phyloP scores from a whole-genome alignment of 30 jellyfish, hydroid and myxozoan genomes.

The Mastigias papua region DNA sequence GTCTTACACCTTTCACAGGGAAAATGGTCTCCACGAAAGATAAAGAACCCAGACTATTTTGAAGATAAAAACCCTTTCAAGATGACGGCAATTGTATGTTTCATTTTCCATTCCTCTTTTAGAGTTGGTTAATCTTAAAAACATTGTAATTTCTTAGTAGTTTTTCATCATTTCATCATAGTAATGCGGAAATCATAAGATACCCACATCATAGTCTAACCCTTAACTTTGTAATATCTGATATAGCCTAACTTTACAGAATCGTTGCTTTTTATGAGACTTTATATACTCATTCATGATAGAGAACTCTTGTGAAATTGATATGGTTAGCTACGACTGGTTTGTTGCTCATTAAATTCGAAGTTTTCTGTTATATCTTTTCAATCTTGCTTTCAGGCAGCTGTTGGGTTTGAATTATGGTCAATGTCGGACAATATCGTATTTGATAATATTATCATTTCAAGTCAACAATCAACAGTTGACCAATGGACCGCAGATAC shows the following conservation, averaged over 20 bases:
- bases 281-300: too few species aligned
- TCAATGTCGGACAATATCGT: conserved; percentile 93
- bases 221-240: too few species aligned
- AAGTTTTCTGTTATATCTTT: background rate
- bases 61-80: conserved; percentile 96
- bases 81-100: conserved; percentile 94
- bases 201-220: too few species aligned
- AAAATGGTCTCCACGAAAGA: conserved; percentile 89
- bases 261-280: too few species aligned
- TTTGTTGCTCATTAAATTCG: background rate
- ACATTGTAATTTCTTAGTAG: too few species aligned
- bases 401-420: conserved; percentile 98
- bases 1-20: conserved; percentile 69
- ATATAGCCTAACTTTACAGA: too few species aligned
- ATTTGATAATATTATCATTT: conserved; percentile 88
- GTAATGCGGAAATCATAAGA: too few species aligned
- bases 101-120: too few species aligned
- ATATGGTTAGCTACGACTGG: too few species aligned
- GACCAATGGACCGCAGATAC: conserved; percentile 97
- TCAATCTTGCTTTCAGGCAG: conserved; percentile 74
- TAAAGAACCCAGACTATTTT: conserved; percentile 88
- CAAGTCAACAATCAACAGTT: conserved; percentile 86
- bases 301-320: too few species aligned
- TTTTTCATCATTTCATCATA: too few species aligned
- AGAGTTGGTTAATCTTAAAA: too few species aligned